These are phyloP conservation scores for Hoplodrina ambigua DNA, from an alignment of 2,888 invertebrate genomes.

Conservation along the genomic window DNA sequence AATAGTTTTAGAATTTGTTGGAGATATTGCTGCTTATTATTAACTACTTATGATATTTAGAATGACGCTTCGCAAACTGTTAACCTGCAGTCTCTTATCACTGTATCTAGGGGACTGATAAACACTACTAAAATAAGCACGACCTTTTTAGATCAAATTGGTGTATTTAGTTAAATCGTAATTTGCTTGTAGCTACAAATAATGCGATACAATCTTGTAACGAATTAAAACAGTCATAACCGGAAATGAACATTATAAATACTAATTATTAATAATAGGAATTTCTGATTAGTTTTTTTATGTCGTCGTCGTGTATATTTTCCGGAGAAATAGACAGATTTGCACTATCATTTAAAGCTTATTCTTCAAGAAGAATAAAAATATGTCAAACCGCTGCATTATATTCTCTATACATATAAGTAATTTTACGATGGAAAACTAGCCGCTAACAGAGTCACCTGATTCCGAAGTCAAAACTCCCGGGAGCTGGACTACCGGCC, in stretches of 20 bases:
- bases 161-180: neutral
- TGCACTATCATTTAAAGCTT: too few species aligned
- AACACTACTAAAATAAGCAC: neutral
- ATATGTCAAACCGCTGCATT: too few species aligned
- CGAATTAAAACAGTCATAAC: conserved; percentile 3
- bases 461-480: too few species aligned
- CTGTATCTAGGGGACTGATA: neutral
- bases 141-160: neutral
- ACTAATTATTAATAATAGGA: too few species aligned
- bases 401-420: too few species aligned
- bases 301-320: neutral
- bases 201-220: neutral
- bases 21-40: conserved; percentile 3
- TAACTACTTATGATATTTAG: neutral
- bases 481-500: too few species aligned
- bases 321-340: neutral
- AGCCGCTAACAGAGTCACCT: too few species aligned
- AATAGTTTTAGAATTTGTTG: conserved; percentile 1
- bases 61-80: neutral
- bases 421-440: too few species aligned
- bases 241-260: neutral
- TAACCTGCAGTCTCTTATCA: neutral
- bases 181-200: neutral
- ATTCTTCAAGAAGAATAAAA: too few species aligned
- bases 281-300: too few species aligned